Conservation (phyloP, 2,888 invertebrate species). For the Metopia argyrocephala region DNA sequence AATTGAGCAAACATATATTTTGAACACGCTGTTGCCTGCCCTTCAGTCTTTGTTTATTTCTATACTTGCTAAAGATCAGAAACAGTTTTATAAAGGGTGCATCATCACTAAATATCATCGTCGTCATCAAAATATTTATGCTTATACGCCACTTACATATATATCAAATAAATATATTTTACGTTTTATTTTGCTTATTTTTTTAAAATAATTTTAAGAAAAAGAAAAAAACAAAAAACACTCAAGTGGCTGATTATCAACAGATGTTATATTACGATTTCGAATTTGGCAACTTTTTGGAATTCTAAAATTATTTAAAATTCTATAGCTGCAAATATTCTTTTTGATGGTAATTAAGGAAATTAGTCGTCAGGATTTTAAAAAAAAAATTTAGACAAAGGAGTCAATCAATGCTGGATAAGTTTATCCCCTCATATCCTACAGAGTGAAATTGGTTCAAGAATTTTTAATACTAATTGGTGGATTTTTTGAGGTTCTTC, state of each 20-base stretch:
- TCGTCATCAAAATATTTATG: slow-evolving; percentile 39
- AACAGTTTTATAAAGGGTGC: slow-evolving; percentile 28
- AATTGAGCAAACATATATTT: slow-evolving; percentile 51
- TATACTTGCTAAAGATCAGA: no score
- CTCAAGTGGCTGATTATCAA: slow-evolving; percentile 62
- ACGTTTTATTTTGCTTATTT: slow-evolving; percentile 31
- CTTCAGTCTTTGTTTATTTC: no score
- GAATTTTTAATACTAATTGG: no score
- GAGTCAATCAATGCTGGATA: no score
- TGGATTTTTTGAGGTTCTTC: no score
- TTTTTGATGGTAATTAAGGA: no score
- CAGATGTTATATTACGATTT: slow-evolving; percentile 65
- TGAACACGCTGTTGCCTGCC: slow-evolving; percentile 6
- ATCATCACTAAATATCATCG: slow-evolving; percentile 8
- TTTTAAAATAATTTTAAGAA: slow-evolving; percentile 39
- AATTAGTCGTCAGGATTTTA: no score
- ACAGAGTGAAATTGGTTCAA: no score
- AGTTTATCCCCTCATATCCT: no score
- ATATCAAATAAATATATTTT: slow-evolving; percentile 40
- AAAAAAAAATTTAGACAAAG: no score
- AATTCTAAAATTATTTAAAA: no score
- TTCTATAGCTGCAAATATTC: background rate
- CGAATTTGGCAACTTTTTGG: slow-evolving; percentile 44
- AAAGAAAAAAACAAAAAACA: slow-evolving; percentile 15
- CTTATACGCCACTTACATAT: slow-evolving; percentile 55